Conservation (phyloP, 2,113 vertebrate genomes). For the Smithornis capensis region DNA sequence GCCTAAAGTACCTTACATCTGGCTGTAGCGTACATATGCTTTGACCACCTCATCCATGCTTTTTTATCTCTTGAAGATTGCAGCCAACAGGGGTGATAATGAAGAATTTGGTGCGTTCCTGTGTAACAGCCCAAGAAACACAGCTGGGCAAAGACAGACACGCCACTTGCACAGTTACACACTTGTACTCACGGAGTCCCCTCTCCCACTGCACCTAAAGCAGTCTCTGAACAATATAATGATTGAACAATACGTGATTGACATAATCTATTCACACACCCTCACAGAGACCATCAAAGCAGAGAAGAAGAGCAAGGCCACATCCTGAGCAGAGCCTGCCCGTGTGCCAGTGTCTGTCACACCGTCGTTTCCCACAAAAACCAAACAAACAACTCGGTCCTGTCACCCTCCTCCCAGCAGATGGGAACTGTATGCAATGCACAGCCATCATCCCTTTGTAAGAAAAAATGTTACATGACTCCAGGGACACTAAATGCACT, state of each 20-base stretch:
- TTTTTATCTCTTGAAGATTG: neutral
- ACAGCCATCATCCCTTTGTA: neutral
- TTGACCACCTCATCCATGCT: neutral
- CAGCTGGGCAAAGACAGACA: neutral
- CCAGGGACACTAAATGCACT: neutral
- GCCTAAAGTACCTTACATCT: neutral
- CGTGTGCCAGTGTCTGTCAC: neutral
- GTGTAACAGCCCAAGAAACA: neutral
- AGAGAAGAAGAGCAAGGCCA: neutral
- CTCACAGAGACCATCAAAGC: neutral
- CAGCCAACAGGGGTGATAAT: neutral
- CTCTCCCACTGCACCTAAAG: neutral
- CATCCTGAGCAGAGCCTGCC: neutral
- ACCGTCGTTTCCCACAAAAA: neutral
- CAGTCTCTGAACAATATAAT: neutral
- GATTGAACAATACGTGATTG: no score
- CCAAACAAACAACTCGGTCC: neutral
- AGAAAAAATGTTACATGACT: neutral
- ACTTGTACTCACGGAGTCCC: neutral
- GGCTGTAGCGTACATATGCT: neutral
- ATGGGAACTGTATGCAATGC: neutral
- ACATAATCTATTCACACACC: neutral
- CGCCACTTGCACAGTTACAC: neutral
- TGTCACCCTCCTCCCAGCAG: conserved; percentile 19
- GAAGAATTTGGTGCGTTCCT: neutral